Evolutionary conservation across 2,888 invertebrate genomes (phyloP).

Genomic region (Argyresthia albistria): DNA sequence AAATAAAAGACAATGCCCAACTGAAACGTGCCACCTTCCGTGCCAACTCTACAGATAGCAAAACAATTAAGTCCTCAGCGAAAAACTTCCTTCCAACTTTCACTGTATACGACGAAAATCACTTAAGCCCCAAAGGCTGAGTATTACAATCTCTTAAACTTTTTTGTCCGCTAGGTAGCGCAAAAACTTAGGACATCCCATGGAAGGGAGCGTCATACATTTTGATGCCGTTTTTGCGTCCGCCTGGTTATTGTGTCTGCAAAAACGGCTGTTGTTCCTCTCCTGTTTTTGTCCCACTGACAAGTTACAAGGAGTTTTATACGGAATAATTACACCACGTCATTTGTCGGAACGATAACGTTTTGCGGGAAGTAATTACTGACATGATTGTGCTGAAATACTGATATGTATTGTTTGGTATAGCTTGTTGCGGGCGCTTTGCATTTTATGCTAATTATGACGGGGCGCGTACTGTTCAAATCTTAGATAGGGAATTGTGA

Average conservation of each 20-base stretch:
- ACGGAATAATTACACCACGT: constrained; percentile 56
- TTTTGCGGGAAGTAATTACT: background rate
- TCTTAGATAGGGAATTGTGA: background rate
- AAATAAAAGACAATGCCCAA: too few relatives aligned
- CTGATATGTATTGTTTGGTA: too few relatives aligned
- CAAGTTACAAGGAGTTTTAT: constrained; percentile 56
- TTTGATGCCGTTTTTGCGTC: constrained; percentile 55
- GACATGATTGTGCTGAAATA: background rate
- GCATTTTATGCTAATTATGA: too few relatives aligned
- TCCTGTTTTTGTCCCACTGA: constrained; percentile 53
- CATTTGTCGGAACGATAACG: constrained; percentile 27
- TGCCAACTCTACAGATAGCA: constrained; percentile 20
- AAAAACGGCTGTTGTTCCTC: constrained; percentile 52
- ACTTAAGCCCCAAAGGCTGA: constrained; percentile 21
- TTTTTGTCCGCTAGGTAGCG: constrained; percentile 30
- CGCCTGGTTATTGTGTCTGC: constrained; percentile 41
- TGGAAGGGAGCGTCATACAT: constrained; percentile 52
- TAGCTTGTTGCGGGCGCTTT: too few relatives aligned
- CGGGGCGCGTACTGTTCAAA: too few relatives aligned
- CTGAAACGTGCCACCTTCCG: constrained; percentile 8
- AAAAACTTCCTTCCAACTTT: constrained; percentile 32
- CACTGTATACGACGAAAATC: constrained; percentile 44
- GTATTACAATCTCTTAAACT: constrained; percentile 37
- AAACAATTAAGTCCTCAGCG: constrained; percentile 44
- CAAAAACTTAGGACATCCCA: constrained; percentile 15